A percentile compares a stretch with the other conserved stretches of the same genome.
Evolutionary conservation across 2,797 vertebrate genomes (phyloP).

Genomic region (Macrochelys suwanniensis): DNA sequence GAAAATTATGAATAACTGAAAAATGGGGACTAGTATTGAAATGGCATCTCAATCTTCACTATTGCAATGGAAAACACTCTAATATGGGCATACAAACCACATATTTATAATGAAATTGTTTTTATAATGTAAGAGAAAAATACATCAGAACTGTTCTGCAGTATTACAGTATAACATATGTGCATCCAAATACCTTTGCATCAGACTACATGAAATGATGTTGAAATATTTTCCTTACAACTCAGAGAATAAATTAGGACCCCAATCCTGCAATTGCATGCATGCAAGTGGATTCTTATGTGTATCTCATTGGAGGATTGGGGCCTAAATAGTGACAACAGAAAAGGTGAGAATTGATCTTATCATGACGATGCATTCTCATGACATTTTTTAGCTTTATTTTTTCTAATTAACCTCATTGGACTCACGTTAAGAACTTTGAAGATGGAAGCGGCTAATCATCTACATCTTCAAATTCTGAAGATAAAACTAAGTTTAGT

Average conservation of each 20-base stretch:
- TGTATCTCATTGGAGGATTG: neutral
- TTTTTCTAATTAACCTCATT: neutral
- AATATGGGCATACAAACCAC: neutral
- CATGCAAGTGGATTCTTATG: neutral
- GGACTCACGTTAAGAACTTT: neutral
- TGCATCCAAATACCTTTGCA: neutral
- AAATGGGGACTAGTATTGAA: neutral
- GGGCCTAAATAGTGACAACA: neutral
- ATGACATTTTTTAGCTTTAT: neutral
- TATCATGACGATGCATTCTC: neutral
- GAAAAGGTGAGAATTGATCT: neutral
- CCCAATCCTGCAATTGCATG: neutral
- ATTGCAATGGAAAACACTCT: neutral
- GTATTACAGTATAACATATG: neutral
- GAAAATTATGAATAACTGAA: neutral
- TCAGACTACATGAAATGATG: neutral
- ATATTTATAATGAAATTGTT: neutral
- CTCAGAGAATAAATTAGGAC: neutral
- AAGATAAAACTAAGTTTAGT: conserved; percentile 1
- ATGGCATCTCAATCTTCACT: neutral
- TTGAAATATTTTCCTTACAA: neutral
- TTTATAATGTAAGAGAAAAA: neutral
- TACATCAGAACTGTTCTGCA: neutral
- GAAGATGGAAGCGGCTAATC: neutral
- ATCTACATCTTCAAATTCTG: neutral